These are phyloP conservation scores for Apamea crenata DNA, from an alignment of 2,888 invertebrate species.

Conservation along the genomic window DNA sequence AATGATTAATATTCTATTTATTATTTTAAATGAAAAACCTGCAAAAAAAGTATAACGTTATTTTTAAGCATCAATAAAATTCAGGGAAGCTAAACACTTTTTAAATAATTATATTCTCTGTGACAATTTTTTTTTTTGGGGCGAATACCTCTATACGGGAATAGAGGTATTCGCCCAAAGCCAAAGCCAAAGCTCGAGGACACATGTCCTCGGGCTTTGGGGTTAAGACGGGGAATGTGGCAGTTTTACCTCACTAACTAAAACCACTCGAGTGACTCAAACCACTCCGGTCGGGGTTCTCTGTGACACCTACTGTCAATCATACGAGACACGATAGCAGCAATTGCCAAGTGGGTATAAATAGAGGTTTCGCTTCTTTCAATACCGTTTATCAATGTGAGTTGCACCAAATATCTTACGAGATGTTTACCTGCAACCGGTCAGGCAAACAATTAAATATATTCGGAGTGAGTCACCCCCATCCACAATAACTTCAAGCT, in stretches of 20 bases:
- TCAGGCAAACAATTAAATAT: conserved; percentile 67
- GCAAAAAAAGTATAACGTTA: background rate
- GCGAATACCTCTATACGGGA: background rate
- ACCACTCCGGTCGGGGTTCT: background rate
- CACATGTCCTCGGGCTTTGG: background rate
- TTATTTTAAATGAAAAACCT: background rate
- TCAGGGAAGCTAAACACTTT: background rate
- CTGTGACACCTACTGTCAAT: background rate
- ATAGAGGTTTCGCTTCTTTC: background rate
- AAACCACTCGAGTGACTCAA: background rate
- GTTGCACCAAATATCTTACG: conserved; percentile 45
- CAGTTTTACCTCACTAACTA: background rate
- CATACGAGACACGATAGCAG: background rate
- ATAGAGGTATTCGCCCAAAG: no score
- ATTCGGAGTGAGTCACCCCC: conserved; percentile 66
- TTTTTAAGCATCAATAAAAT: background rate
- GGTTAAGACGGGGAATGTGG: background rate
- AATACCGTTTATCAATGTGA: conserved; percentile 18
- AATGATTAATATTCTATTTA: background rate
- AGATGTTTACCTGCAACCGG: conserved; percentile 57
- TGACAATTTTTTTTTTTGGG: background rate
- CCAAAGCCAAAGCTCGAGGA: no score
- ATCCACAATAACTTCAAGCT: conserved; percentile 53
- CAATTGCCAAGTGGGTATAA: background rate
- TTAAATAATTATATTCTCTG: background rate